These are phyloP conservation scores for Meles meles DNA, from an alignment of 2,113 vertebrate species.

Conservation along the genomic window DNA sequence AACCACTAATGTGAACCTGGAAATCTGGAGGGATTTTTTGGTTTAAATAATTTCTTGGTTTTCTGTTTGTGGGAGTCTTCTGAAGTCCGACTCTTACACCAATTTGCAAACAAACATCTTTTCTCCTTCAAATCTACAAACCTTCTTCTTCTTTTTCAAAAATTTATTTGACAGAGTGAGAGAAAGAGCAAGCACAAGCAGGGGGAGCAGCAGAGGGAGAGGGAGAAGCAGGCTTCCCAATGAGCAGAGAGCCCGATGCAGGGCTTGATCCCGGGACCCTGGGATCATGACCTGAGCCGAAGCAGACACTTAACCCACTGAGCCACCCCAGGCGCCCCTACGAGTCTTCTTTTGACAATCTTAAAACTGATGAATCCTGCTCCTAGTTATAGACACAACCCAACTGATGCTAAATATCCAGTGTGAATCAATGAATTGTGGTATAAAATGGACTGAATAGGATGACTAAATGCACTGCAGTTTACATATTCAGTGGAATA, in stretches of 20 bases:
- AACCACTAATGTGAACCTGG: neutral
- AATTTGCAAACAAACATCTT: neutral
- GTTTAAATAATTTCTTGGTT: neutral
- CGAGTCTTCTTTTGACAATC: constrained; percentile 9
- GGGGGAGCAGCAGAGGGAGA: too few species aligned
- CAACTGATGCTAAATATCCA: neutral
- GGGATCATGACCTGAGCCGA: too few species aligned
- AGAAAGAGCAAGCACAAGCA: too few species aligned
- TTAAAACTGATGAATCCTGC: neutral
- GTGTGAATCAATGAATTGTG: neutral
- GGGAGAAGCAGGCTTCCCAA: too few species aligned
- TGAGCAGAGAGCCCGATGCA: too few species aligned
- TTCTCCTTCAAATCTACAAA: neutral
- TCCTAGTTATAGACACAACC: neutral
- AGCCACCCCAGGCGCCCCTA: neutral
- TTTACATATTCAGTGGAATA: neutral
- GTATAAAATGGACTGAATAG: neutral
- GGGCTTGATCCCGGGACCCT: too few species aligned
- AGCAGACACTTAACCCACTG: too few species aligned
- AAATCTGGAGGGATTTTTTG: neutral
- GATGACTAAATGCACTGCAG: neutral
- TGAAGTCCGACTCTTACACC: neutral
- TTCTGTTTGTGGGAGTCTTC: neutral
- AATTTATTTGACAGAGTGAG: too few species aligned
- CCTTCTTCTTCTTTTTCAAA: too few species aligned